Conservation (phyloP, 2,888 invertebrate species). For the Drosophila yooni region DNA sequence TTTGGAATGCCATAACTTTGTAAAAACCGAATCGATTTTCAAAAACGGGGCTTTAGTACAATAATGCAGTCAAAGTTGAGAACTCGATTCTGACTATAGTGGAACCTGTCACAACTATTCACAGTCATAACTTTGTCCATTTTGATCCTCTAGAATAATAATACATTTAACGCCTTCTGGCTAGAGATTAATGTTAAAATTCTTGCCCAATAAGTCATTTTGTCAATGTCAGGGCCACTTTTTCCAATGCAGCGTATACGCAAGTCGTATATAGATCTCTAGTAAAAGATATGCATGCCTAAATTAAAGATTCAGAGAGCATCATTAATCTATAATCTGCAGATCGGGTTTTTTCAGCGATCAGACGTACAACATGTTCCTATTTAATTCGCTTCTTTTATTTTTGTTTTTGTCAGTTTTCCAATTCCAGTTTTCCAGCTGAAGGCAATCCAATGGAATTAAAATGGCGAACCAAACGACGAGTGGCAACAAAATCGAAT, state of each 20-base stretch:
- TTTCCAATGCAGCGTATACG: conserved; percentile 7
- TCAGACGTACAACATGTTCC: conserved; percentile 23
- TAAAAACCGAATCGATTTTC: background rate
- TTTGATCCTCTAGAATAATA: background rate
- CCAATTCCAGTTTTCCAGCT: conserved; percentile 50
- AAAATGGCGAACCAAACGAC: conserved; percentile 13
- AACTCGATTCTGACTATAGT: background rate
- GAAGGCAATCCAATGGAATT: conserved; percentile 27
- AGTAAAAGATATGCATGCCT: background rate
- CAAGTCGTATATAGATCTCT: conserved; percentile 5
- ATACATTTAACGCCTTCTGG: background rate
- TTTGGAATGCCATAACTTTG: background rate
- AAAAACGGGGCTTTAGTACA: accelerated
- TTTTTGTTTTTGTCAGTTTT: conserved; percentile 22
- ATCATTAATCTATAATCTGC: conserved; percentile 27
- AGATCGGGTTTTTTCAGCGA: conserved; percentile 43
- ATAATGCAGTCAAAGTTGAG: background rate
- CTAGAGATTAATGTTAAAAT: background rate
- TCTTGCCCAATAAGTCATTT: background rate
- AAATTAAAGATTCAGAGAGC: conserved; percentile 3
- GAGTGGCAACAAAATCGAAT: conserved; percentile 44
- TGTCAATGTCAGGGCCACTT: background rate
- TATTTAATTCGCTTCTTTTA: conserved; percentile 1
- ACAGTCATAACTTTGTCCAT: background rate
- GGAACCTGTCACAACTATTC: accelerated